These are phyloP conservation scores for Suricata suricatta DNA, from an alignment of 2,113 vertebrate species.

Conservation along the genomic window DNA sequence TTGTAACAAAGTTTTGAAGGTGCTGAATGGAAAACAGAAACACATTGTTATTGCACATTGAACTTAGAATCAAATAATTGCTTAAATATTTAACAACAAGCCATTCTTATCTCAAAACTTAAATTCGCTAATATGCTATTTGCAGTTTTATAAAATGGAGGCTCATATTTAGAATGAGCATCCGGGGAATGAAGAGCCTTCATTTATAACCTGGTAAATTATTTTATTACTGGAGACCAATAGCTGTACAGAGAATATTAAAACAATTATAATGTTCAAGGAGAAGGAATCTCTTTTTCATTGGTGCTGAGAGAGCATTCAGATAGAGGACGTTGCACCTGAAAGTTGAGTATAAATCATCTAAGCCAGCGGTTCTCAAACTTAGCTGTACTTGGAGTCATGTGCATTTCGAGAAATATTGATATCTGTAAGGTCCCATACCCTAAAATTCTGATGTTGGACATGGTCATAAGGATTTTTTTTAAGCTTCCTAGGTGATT, in stretches of 20 bases:
- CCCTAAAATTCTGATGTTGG: not conserved
- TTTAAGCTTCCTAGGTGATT: not conserved
- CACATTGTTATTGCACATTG: conserved; percentile 48
- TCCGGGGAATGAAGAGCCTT: conserved; percentile 48
- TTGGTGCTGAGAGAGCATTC: conserved; percentile 35
- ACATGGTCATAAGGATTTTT: conserved; percentile 15
- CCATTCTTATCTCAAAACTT: conserved; percentile 73
- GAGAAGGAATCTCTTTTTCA: not conserved
- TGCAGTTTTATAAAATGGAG: conserved; percentile 36
- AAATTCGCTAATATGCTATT: conserved; percentile 49
- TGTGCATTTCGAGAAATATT: not conserved
- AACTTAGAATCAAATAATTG: conserved; percentile 44
- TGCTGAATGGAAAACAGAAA: conserved; percentile 66
- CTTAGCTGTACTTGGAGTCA: conserved; percentile 2
- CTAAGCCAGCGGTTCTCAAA: not conserved
- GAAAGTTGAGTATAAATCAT: not conserved
- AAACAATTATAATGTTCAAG: conserved; percentile 74
- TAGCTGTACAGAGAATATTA: conserved; percentile 81
- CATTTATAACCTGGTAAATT: conserved; percentile 76
- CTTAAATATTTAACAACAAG: conserved; percentile 62
- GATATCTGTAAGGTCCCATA: not conserved
- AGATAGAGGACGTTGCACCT: not conserved
- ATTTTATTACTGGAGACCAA: conserved; percentile 82
- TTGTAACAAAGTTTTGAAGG: conserved; percentile 60
- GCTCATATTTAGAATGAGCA: conserved; percentile 63